Evolutionary conservation across 2,888 invertebrate species (phyloP).

Genomic region (Heterodera filipjevi): DNA sequence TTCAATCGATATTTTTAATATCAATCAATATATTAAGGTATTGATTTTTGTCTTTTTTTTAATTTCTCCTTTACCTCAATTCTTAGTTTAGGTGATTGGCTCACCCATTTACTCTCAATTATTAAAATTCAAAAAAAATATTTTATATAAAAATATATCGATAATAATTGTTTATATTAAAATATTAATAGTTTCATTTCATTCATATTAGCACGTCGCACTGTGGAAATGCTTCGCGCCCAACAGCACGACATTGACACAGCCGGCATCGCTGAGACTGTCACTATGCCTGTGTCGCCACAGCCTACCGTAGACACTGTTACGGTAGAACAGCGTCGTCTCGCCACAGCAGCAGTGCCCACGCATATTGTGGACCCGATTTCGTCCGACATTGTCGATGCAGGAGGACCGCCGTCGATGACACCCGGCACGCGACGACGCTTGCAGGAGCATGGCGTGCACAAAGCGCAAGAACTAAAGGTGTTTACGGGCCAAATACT

Average conservation of each 20-base stretch:
- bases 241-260: neutral
- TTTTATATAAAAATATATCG: no score
- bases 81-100: no score
- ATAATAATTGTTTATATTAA: no score
- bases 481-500: neutral
- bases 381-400: conserved; percentile 30
- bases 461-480: conserved; percentile 39
- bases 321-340: neutral
- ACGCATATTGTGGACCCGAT: conserved; percentile 36
- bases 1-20: no score
- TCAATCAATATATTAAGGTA: no score
- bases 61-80: no score
- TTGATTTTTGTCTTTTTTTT: no score
- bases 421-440: conserved; percentile 44
- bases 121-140: no score
- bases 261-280: neutral
- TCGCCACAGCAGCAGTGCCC: conserved; percentile 14
- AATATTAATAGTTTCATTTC: no score
- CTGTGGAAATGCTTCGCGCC: conserved; percentile 8
- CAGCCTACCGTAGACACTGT: conserved; percentile 6
- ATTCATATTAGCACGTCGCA: neutral
- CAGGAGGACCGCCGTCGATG: conserved; percentile 29
- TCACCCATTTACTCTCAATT: no score
- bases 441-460: conserved; percentile 41
- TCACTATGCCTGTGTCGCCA: neutral